phyloP scores from a whole-genome alignment of 2,797 vertebrate genomes.

The Acestrorhynchus altus region DNA sequence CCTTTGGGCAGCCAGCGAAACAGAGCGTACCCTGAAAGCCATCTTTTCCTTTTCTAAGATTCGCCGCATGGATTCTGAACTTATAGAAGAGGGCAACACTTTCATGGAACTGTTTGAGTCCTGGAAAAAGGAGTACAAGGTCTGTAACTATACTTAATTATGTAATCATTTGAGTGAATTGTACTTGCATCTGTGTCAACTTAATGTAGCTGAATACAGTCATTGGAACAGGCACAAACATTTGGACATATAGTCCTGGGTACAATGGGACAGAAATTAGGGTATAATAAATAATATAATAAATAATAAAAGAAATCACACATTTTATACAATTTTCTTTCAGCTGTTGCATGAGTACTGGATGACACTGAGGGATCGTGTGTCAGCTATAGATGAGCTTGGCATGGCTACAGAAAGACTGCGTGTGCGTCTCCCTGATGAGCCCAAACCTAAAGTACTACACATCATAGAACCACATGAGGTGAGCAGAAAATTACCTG shows the following conservation, averaged over 20 bases:
- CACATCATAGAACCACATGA: slow-evolving; percentile 97
- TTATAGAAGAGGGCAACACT: slow-evolving; percentile 90
- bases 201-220: no score
- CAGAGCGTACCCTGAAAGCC: slow-evolving; percentile 91
- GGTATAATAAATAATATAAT: no score
- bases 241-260: no score
- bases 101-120: slow-evolving; percentile 97
- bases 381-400: slow-evolving; percentile 96
- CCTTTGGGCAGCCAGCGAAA: slow-evolving; percentile 94
- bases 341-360: slow-evolving; percentile 97
- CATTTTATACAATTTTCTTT: slow-evolving; percentile 5
- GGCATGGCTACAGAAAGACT: slow-evolving; percentile 97
- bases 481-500: slow-evolving; percentile 67
- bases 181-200: no score
- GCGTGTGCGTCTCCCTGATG: slow-evolving; percentile 89
- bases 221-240: no score
- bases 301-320: no score
- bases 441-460: slow-evolving; percentile 94
- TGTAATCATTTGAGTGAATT: not conserved
- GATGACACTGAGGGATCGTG: slow-evolving; percentile 96
- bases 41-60: slow-evolving; percentile 90
- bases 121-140: slow-evolving; percentile 99
- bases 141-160: slow-evolving; percentile 55
- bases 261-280: no score
- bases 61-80: slow-evolving; percentile 84